Evolutionary conservation across 1,140 invertebrate genomes (phyloP), one percentile per base, ranked within the genome.

Genomic region (Globodera rostochiensis): DNA sequence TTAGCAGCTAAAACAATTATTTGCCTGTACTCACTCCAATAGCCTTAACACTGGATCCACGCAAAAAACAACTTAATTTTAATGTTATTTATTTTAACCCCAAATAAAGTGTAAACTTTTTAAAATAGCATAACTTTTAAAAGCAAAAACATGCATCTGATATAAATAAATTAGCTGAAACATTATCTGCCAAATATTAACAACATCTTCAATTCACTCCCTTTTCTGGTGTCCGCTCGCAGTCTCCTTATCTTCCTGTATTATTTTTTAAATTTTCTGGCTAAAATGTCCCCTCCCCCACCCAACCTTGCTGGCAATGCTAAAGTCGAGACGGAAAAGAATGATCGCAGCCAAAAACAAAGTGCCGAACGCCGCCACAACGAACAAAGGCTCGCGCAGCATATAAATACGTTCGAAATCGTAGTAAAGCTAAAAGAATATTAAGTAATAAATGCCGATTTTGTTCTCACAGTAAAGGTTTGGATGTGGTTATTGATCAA

Each of bases 401-500:
- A 98, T 93, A 73, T 91, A 83, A 8, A 91, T 83, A 84, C 94
- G 93, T n/a, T 95, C 93, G 92, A 96, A 98, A 64, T 93, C 94
- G 88, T 98, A 98, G 76, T 93, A 93, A 19, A 98, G 90, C 91
- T 94, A 60, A 79, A 86, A 86, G 19, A 36, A 60, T 45, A 57
- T 77, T 49, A n/a, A 69, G 21, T 73, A 90, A 83, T 82, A 82
- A 87, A 76, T 69, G 57, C 4, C 47, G 77, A 79, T 74, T 70
- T 82, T 8, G 11, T 77, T 15, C 13, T 84, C 87, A 93, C 92
- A 87, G 92, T 90, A 88, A 94, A 92, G 90, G 95, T 94, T 91
- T 97, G 95, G 89, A 98, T 98, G 87, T 99, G 97, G 88, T 95
- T 95, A 86, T 98, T 96, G 0, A 98, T 95, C 50, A 99, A 90